phyloP scores from a whole-genome alignment of 2,888 invertebrate species.

The Steinernema carpocapsae region DNA sequence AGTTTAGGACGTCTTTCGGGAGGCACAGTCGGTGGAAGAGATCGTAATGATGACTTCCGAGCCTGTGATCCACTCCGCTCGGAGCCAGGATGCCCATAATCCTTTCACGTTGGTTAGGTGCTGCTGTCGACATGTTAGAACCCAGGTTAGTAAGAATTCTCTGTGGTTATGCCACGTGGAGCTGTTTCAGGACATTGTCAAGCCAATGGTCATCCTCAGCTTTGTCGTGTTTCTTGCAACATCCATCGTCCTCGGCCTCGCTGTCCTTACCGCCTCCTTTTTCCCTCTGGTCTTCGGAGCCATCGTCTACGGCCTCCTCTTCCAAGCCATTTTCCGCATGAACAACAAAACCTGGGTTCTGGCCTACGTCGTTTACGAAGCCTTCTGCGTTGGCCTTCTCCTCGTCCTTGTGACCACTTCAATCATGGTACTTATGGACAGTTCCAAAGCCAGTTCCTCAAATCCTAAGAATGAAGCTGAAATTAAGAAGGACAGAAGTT shows the following conservation, averaged over 20 bases:
- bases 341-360: background rate
- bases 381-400: background rate
- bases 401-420: background rate
- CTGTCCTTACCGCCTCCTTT: background rate
- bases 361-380: background rate
- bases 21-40: too few species aligned
- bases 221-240: background rate
- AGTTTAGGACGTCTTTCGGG: too few species aligned
- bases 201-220: background rate
- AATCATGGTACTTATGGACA: background rate
- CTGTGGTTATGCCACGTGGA: background rate
- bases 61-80: background rate
- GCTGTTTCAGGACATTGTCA: background rate
- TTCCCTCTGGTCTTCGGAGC: background rate
- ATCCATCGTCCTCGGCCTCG: background rate
- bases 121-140: slow-evolving; percentile 8
- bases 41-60: background rate
- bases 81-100: background rate
- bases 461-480: too few species aligned
- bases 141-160: background rate
- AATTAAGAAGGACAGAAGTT: background rate
- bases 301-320: background rate
- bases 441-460: too few species aligned
- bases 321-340: background rate
- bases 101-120: background rate